Base-by-base conservation (phyloP, 2,113 vertebrate species). In the Zapornia atra region DNA sequence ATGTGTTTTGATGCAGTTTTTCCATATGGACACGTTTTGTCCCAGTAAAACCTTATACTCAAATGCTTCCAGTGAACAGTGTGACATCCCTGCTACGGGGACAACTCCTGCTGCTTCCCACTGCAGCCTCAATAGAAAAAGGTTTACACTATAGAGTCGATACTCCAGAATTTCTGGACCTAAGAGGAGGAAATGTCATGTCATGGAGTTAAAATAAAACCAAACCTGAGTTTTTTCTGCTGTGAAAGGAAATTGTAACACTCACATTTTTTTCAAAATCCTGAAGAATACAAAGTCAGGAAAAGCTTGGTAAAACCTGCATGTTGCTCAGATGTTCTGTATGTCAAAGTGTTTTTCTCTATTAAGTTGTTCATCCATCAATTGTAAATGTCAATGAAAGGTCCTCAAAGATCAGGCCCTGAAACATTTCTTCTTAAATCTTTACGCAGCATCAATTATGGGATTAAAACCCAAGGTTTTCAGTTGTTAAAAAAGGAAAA, bases 71-170 rank as follows among this genome's bases (percentile, higher is more conserved):
- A 20, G 19, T 2, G 7, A 64, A 20, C 11, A 59, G 4, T 6
- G 9, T 1, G 20, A 85, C 4, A 31, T 13, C 16, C 1, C 1
- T 17, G 17, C 28, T 7, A 12, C 0, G 11, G 38, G 46, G 40
- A 71, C 34, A 77, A 76, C 17, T 16, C 6, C 50, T 38, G 11
- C 19, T 40, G 18, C 15, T 59, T 36, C 59, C 48, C 65, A 1
- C 22, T 66, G 36, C 1, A 53, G 34, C 18, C 69, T n/a, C 53
- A 53, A 66, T 1, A 16, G 33, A 50, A 10, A 18, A 63, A 38
- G 22, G 51, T n/a, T 57, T 29, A 12, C 6, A 57, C 26, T 1
- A 21, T 1, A 40, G 26, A n/a, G 24, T 2, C 73, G 48, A 28
- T 6, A 44, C 2, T 12, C 33, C 66, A 71, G 21, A 60, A 81